phyloP scores from a whole-genome alignment of 2,797 vertebrate genomes.

The Falco biarmicus region DNA sequence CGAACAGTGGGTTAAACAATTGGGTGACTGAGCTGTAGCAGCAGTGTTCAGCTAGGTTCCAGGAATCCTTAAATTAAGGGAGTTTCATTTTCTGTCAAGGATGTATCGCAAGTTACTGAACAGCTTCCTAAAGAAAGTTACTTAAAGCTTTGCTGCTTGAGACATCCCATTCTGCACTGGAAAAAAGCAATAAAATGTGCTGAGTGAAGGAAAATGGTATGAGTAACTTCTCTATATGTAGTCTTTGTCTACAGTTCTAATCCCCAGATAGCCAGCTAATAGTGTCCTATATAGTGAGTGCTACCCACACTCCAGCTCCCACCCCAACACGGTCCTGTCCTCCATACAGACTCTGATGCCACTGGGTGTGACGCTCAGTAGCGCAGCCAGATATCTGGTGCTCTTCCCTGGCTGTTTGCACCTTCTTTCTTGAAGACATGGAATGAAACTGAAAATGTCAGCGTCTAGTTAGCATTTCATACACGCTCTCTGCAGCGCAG shows the following conservation, averaged over 20 bases:
- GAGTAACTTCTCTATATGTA: neutral
- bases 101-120: neutral
- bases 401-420: neutral
- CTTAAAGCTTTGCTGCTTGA: neutral
- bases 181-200: neutral
- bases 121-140: neutral
- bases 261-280: neutral
- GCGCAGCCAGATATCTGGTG: neutral
- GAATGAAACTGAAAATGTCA: neutral
- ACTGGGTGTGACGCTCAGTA: neutral
- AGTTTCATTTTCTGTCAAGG: neutral
- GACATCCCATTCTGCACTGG: neutral
- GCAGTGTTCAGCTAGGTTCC: neutral
- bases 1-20: neutral
- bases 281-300: neutral
- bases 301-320: neutral
- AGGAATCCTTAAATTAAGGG: neutral
- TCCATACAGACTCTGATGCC: fast-evolving
- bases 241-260: neutral
- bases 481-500: neutral
- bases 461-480: neutral
- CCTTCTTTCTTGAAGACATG: neutral
- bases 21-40: neutral
- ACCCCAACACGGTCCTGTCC: neutral
- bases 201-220: neutral